Conservation (phyloP, 2,113 vertebrate genomes). For the Aptenodytes patagonicus region DNA sequence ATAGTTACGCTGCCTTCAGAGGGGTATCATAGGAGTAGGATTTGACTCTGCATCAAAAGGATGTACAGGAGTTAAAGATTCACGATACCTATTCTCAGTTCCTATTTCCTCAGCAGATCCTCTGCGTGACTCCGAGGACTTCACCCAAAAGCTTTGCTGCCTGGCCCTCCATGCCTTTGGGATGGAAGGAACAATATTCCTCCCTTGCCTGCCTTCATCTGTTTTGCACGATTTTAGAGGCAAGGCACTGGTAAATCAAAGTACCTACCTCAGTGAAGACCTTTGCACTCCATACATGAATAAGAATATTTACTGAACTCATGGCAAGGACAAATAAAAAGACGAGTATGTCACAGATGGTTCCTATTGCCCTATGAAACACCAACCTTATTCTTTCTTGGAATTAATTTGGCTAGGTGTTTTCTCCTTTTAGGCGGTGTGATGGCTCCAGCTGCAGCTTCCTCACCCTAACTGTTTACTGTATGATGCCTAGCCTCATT, state of each 20-base stretch:
- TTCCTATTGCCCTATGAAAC: background rate
- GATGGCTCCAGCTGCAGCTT: background rate
- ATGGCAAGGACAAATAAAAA: background rate
- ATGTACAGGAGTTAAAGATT: background rate
- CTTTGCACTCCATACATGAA: background rate
- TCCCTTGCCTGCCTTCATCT: background rate
- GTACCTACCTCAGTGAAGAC: background rate
- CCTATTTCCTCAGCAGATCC: background rate
- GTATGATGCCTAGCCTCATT: background rate
- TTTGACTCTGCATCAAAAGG: background rate
- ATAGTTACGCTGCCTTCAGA: background rate
- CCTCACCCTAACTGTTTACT: background rate
- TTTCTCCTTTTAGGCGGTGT: background rate
- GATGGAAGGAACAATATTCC: background rate
- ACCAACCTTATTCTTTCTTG: background rate
- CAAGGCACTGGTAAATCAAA: background rate
- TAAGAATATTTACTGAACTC: background rate
- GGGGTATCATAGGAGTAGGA: background rate
- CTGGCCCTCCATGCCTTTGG: background rate
- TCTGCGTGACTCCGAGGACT: background rate
- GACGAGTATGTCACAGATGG: background rate
- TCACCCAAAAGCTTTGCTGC: background rate
- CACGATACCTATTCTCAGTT: background rate
- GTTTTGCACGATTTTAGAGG: background rate
- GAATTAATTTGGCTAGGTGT: background rate